These are phyloP conservation scores for Anableps anableps DNA, from an alignment of 2,797 vertebrate species.

Conservation along the genomic window DNA sequence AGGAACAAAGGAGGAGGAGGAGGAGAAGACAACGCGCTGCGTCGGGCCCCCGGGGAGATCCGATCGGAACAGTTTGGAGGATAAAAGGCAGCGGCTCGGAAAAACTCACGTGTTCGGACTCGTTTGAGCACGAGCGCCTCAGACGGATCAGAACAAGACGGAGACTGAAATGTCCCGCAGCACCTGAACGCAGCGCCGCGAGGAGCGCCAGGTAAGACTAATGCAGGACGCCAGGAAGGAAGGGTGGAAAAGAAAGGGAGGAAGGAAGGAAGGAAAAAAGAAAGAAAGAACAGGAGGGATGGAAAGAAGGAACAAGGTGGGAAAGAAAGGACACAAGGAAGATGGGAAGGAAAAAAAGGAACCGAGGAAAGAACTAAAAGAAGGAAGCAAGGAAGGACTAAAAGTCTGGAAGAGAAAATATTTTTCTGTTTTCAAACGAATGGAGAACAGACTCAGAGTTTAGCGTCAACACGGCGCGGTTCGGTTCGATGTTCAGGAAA, in stretches of 20 bases:
- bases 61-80: background rate
- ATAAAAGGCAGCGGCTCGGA: slow-evolving; percentile 19
- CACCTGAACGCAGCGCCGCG: background rate
- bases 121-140: background rate
- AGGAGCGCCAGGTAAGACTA: too few species aligned
- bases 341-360: background rate
- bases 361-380: too few species aligned
- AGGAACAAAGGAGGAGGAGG: slow-evolving; percentile 1
- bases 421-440: background rate
- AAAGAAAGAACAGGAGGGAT: too few species aligned
- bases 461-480: background rate
- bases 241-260: background rate
- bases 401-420: background rate
- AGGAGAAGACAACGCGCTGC: slow-evolving; percentile 32
- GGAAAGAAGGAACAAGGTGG: slow-evolving; percentile 3
- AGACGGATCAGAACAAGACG: background rate
- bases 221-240: too few species aligned
- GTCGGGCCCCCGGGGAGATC: slow-evolving; percentile 33
- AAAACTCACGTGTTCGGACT: slow-evolving; percentile 11
- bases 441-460: too few species aligned
- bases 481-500: slow-evolving; percentile 2
- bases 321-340: background rate
- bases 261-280: background rate
- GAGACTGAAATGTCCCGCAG: background rate
- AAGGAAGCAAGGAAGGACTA: background rate